Evolutionary conservation across 2,113 vertebrate genomes (phyloP).

Genomic region (Oceanodroma tethys): DNA sequence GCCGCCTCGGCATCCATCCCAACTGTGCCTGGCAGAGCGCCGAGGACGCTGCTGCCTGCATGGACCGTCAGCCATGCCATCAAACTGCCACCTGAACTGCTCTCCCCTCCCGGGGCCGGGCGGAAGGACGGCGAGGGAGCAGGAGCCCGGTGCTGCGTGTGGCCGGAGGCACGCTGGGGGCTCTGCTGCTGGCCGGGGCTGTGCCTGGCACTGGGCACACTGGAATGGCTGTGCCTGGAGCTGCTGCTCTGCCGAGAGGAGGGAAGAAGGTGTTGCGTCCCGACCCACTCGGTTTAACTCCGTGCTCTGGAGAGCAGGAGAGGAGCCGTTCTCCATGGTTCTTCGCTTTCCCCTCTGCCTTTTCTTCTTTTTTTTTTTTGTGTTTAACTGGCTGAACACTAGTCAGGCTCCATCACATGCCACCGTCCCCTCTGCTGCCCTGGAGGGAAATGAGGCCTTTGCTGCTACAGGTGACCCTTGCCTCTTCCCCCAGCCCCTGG

Average conservation of each 20-base stretch:
- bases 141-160: not conserved
- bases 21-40: constrained; percentile 3
- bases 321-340: not conserved
- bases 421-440: not conserved
- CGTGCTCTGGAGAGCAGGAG: not conserved
- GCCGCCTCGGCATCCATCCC: constrained; percentile 2
- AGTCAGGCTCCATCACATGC: not conserved
- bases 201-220: not conserved
- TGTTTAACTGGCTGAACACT: not conserved
- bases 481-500: not conserved
- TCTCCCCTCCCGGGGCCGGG: not conserved
- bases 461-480: constrained; percentile 19
- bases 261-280: not conserved
- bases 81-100: not conserved
- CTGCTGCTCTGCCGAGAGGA: not conserved
- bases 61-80: constrained; percentile 2
- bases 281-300: not conserved
- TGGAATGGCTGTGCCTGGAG: not conserved
- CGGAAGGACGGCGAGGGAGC: not conserved
- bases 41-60: not conserved
- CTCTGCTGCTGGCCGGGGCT: not conserved
- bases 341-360: not conserved
- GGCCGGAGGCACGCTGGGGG: not conserved
- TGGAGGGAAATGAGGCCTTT: not conserved
- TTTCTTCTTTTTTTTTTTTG: not conserved